phyloP scores from a whole-genome alignment of 2,797 vertebrate genomes.

The Semotilus atromaculatus region DNA sequence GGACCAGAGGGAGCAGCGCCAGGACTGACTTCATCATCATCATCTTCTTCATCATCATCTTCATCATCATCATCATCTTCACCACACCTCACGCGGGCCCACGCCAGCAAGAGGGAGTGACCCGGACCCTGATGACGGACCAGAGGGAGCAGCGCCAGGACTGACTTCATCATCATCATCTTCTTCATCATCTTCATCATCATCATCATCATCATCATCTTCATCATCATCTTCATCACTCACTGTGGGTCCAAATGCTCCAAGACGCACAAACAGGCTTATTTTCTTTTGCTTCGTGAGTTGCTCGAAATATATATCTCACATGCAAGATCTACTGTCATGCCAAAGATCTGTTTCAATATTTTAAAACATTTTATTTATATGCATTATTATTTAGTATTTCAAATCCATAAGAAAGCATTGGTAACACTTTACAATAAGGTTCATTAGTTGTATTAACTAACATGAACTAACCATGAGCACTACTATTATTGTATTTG shows the following conservation, averaged over 20 bases:
- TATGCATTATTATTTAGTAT: not conserved
- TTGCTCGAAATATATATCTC: not conserved
- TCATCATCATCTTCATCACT: too few relatives aligned
- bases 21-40: too few relatives aligned
- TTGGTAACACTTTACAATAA: too few relatives aligned
- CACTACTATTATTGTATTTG: too few relatives aligned
- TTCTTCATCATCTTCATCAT: too few relatives aligned
- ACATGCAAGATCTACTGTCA: not conserved
- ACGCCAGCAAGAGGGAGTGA: constrained; percentile 68
- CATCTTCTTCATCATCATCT: too few relatives aligned
- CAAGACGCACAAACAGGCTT: not conserved
- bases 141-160: too few relatives aligned
- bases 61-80: constrained; percentile 53
- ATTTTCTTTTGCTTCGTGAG: not conserved
- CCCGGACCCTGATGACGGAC: not conserved
- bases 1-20: too few relatives aligned
- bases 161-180: too few relatives aligned
- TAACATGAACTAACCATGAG: too few relatives aligned
- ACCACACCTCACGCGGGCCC: constrained; percentile 65
- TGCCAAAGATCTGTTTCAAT: not conserved
- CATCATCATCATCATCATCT: too few relatives aligned
- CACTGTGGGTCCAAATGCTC: not conserved
- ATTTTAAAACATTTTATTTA: not conserved
- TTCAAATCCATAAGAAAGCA: not conserved
- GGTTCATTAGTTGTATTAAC: too few relatives aligned